Base-by-base conservation (phyloP, 2,797 vertebrate species). In the Acrocephalus scirpaceus region DNA sequence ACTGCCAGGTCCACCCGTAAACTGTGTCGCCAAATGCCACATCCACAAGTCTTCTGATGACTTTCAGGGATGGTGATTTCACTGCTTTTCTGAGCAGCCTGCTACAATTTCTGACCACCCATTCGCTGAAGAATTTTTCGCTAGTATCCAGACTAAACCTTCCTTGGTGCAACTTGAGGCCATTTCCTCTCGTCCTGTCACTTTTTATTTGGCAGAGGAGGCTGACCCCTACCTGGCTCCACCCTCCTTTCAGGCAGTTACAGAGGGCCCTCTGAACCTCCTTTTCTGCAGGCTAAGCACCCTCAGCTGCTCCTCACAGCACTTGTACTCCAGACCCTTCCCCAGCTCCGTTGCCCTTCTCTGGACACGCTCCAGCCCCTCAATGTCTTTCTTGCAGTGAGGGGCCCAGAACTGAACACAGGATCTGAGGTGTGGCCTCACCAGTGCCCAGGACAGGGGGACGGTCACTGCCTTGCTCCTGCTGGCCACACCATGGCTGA, bases 151-250 rank as follows among this genome's bases (percentile, higher is more conserved):
- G 26, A 13, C 20, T 62, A 36, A 82, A 69, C 16, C 11, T 45
- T 17, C 44, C 18, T 29, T 57, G 11, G 14, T 30, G 36, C 44
- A 70, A 70, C 8, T 17, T 44, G 20, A 50, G 5, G 32, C 32
- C 27, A n/a, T 13, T 64, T n/a, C 29, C 9, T 45, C n/a, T 75
- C 1, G 0, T 77, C 26, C 36, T 64, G 26, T 62, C 19, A 29
- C 16, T 44, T 44, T 4, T 15, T 15, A 10, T 27, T 18, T n/a
- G 13, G 9, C 0, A 82, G 42, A 56, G 75, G 5, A 61, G 9
- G 2, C 18, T 0, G 0, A 67, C 3, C 13, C 16, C 22, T 30
- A 23, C 5, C 22, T 10, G 54, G 27, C 40, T 13, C 3, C 30
- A 30, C 5, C 7, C 40, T 40, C 21, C 10, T 61, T 3, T 27